Evolutionary conservation across 2,888 invertebrate species (phyloP).

Genomic region (Ophion ellenae): DNA sequence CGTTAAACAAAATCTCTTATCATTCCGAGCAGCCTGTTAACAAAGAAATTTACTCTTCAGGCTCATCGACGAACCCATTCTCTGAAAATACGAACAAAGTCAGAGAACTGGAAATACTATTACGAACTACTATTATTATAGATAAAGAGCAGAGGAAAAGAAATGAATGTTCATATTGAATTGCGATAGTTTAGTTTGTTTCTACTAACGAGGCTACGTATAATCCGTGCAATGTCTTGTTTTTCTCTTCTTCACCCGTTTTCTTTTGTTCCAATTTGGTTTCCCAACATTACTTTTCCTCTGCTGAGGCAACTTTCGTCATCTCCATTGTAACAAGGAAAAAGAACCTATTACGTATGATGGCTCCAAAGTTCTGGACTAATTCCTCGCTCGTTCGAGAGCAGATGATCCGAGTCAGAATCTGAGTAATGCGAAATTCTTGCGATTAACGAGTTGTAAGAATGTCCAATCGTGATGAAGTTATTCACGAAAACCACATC

Average conservation of each 20-base stretch:
- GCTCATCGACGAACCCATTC: slow-evolving; percentile 18
- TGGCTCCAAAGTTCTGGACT: slow-evolving; percentile 33
- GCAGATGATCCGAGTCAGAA: slow-evolving; percentile 16
- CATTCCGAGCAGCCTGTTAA: background rate
- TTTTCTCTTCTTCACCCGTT: background rate
- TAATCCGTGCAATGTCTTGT: background rate
- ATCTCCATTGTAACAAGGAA: slow-evolving; percentile 43
- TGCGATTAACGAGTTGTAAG: slow-evolving; percentile 1
- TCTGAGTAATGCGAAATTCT: slow-evolving; percentile 28
- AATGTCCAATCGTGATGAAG: slow-evolving; percentile 22
- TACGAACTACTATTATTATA: slow-evolving; percentile 31
- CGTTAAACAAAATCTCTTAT: slow-evolving; percentile 13
- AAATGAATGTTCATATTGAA: slow-evolving; percentile 39
- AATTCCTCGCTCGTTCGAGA: slow-evolving; percentile 1
- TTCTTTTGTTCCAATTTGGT: background rate
- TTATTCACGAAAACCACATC: background rate
- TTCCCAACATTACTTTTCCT: slow-evolving; percentile 56
- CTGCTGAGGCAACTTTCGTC: slow-evolving; percentile 38
- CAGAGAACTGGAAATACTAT: slow-evolving; percentile 24
- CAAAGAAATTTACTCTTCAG: slow-evolving; percentile 2
- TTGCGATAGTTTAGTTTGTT: background rate
- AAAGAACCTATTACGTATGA: slow-evolving; percentile 21
- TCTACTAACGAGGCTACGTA: background rate
- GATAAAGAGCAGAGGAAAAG: slow-evolving; percentile 54
- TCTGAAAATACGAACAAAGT: slow-evolving; percentile 31